Percentiles rank a stretch among this genome's conserved stretches.
Evolutionary conservation across 2,888 invertebrate species (phyloP).

Genomic region (Drosophila peninsularis): DNA sequence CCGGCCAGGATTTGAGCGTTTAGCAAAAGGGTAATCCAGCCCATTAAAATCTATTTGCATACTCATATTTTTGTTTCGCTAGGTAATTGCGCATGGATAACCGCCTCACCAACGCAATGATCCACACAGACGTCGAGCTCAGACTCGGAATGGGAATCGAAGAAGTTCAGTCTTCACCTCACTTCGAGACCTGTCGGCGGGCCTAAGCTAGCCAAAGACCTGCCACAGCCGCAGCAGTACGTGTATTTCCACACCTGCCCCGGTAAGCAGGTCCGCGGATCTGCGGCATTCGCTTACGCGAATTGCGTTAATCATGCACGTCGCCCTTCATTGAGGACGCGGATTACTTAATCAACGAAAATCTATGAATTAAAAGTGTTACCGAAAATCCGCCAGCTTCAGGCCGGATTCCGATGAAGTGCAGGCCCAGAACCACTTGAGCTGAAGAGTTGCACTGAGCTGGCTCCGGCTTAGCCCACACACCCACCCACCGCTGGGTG

Average conservation of each 20-base stretch:
- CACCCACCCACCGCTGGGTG: constrained; percentile 25
- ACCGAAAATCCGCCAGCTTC: constrained; percentile 60
- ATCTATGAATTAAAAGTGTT: constrained; percentile 75
- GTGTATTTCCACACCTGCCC: constrained; percentile 54
- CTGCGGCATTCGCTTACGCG: constrained; percentile 65
- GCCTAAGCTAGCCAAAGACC: constrained; percentile 52
- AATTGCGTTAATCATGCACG: constrained; percentile 72
- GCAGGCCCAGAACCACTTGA: constrained; percentile 42
- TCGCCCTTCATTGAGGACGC: constrained; percentile 63
- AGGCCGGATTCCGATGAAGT: constrained; percentile 42
- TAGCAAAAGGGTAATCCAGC: constrained; percentile 80
- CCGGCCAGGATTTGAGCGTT: constrained; percentile 68
- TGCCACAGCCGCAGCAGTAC: constrained; percentile 21
- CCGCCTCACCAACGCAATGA: constrained; percentile 77
- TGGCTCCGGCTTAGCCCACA: constrained; percentile 57
- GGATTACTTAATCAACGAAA: constrained; percentile 75
- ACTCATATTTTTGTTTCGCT: constrained; percentile 81
- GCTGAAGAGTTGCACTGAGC: constrained; percentile 27
- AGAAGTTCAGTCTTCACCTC: neutral
- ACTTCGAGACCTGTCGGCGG: constrained; percentile 18
- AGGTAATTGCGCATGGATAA: constrained; percentile 82
- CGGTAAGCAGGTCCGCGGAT: constrained; percentile 16
- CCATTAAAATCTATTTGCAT: constrained; percentile 83
- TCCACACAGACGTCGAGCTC: constrained; percentile 29
- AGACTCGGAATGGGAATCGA: neutral